These are phyloP conservation scores for Castor canadensis DNA, from an alignment of 2,113 vertebrate genomes.

Conservation along the genomic window DNA sequence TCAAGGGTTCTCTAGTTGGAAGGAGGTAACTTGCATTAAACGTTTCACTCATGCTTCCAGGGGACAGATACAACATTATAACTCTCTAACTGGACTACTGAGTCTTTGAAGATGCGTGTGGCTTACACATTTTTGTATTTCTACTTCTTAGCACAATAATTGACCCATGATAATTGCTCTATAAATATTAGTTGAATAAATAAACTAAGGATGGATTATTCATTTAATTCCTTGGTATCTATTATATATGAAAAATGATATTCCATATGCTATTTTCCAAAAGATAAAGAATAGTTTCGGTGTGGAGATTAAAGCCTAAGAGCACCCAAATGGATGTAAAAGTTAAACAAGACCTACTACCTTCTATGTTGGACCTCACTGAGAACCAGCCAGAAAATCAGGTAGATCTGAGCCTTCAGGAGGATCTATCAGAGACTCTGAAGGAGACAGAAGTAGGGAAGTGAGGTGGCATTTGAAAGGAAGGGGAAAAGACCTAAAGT, in stretches of 20 bases:
- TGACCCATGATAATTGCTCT: not conserved
- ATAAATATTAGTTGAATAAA: constrained; percentile 17
- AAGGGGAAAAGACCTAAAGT: not conserved
- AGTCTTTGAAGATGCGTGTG: not conserved
- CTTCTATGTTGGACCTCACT: not conserved
- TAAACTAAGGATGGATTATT: not conserved
- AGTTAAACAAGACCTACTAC: not conserved
- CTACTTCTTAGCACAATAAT: not conserved
- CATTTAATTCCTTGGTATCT: not conserved
- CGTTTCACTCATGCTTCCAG: not conserved
- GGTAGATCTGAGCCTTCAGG: not conserved
- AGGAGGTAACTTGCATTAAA: not conserved
- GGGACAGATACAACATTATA: not conserved
- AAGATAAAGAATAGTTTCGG: not conserved
- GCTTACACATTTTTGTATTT: not conserved
- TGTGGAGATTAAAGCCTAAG: not conserved
- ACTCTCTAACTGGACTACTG: not conserved
- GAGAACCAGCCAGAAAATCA: not conserved
- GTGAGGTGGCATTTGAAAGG: not conserved
- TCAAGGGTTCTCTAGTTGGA: not conserved
- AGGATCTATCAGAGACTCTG: not conserved
- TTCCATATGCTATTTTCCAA: not conserved
- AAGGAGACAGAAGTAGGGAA: not conserved
- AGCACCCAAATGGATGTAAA: not conserved
- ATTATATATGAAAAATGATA: not conserved